These are phyloP conservation scores for Chelonus formosanus DNA, from an alignment of 2,888 invertebrate species.

Conservation along the genomic window DNA sequence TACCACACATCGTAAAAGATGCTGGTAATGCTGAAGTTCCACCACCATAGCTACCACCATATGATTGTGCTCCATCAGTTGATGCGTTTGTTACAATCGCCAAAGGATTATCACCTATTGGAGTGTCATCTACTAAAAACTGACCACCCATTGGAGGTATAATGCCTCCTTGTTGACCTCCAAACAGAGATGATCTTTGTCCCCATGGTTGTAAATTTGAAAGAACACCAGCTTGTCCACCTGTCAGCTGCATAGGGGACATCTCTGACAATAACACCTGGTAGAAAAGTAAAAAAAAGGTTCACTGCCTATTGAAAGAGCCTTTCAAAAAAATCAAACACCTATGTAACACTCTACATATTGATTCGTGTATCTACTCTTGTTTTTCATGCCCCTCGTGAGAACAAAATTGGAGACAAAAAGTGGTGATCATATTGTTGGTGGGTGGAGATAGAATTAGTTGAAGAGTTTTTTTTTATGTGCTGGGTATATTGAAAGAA, in stretches of 20 bases:
- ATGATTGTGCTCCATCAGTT: neutral
- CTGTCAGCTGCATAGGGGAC: constrained; percentile 7
- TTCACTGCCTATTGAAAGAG: too few species aligned
- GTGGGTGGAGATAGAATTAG: too few species aligned
- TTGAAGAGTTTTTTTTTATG: too few species aligned
- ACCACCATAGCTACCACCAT: too few species aligned
- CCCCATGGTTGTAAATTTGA: neutral
- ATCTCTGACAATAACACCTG: neutral
- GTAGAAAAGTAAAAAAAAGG: neutral
- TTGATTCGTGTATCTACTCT: too few species aligned
- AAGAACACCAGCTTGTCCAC: neutral
- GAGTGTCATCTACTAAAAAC: neutral
- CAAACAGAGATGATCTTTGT: neutral
- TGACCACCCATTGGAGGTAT: neutral
- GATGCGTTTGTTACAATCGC: constrained; percentile 38
- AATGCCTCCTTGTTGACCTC: too few species aligned
- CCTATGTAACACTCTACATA: too few species aligned
- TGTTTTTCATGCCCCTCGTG: too few species aligned
- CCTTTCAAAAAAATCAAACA: too few species aligned
- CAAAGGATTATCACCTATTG: constrained; percentile 27
- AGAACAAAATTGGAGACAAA: too few species aligned
- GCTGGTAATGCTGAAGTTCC: constrained; percentile 24
- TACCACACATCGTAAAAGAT: constrained; percentile 43
- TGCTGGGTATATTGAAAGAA: too few species aligned
- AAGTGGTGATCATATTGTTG: too few species aligned